Conservation (phyloP, 2,113 vertebrate genomes). For the Sitta europaea region DNA sequence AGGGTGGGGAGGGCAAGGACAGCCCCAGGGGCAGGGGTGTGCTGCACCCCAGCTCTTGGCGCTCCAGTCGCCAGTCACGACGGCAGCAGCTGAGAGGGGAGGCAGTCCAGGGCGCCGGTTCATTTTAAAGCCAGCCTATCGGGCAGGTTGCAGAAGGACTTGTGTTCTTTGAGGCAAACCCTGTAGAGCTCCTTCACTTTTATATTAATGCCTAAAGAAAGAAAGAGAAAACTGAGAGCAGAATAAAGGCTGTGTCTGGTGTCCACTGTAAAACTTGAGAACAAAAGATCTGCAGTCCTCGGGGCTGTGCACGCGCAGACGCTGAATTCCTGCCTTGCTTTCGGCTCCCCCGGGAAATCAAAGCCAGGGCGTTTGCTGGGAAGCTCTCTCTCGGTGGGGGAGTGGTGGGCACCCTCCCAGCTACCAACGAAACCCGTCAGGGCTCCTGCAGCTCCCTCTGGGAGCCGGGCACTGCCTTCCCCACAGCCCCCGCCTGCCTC, state of each 20-base stretch:
- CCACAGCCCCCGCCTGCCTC: neutral
- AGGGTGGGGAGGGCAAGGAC: neutral
- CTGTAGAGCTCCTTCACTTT: neutral
- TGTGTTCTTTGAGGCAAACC: neutral
- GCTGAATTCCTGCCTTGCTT: slow-evolving; percentile 27
- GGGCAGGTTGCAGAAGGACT: neutral
- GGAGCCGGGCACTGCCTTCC: neutral
- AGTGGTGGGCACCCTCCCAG: neutral
- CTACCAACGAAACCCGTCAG: fast-evolving
- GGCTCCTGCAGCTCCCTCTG: neutral
- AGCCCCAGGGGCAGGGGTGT: fast-evolving
- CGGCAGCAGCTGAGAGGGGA: neutral
- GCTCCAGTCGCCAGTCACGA: neutral
- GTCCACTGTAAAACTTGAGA: slow-evolving; percentile 37
- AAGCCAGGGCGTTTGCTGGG: neutral
- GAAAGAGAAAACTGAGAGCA: slow-evolving; percentile 28
- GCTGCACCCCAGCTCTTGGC: neutral
- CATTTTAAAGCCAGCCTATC: neutral
- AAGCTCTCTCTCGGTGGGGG: neutral
- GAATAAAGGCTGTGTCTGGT: slow-evolving; percentile 5
- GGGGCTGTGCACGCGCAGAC: neutral
- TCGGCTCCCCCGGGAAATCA: neutral
- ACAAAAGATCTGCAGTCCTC: slow-evolving; percentile 57
- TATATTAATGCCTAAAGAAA: neutral
- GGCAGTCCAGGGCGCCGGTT: neutral